Conservation (phyloP, 1,140 invertebrate species). For the Holcopasites calliopsidis region DNA sequence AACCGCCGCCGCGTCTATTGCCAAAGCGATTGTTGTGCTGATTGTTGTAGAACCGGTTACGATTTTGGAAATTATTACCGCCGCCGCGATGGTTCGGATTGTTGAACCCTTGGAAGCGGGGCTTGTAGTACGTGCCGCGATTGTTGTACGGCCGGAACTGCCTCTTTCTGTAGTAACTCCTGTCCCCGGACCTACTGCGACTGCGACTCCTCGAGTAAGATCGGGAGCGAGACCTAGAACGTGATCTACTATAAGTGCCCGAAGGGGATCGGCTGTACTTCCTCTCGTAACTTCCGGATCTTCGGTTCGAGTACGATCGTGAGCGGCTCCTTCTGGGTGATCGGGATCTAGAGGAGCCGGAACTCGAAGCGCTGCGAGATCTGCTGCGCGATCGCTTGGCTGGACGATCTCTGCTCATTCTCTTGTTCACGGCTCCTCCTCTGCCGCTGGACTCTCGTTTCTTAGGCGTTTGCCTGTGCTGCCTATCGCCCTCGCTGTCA, state of each 20-base stretch:
- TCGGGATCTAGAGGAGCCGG: conserved; percentile 77
- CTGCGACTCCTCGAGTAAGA: conserved; percentile 80
- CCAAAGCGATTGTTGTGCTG: conserved; percentile 72
- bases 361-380: conserved; percentile 80
- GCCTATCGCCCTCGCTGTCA: conserved; percentile 72
- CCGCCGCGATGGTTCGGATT: conserved; percentile 76
- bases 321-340: conserved; percentile 80
- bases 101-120: conserved; percentile 83
- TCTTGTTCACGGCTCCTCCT: conserved; percentile 47
- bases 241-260: conserved; percentile 75
- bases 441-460: conserved; percentile 66
- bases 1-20: conserved; percentile 70
- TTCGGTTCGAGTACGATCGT: conserved; percentile 74
- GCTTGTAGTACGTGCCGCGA: conserved; percentile 88
- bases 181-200: conserved; percentile 83
- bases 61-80: conserved; percentile 74
- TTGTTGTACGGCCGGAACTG: conserved; percentile 82
- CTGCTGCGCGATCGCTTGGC: conserved; percentile 79
- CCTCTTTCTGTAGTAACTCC: conserved; percentile 78
- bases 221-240: conserved; percentile 82
- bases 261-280: conserved; percentile 80
- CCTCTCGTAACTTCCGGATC: conserved; percentile 81
- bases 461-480: conserved; percentile 65
- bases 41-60: conserved; percentile 77
- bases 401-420: conserved; percentile 68